Percentiles rank a stretch among this genome's conserved stretches.
These are phyloP conservation scores for Megalopta genalis DNA, from an alignment of 1,140 invertebrate genomes.

Conservation along the genomic window DNA sequence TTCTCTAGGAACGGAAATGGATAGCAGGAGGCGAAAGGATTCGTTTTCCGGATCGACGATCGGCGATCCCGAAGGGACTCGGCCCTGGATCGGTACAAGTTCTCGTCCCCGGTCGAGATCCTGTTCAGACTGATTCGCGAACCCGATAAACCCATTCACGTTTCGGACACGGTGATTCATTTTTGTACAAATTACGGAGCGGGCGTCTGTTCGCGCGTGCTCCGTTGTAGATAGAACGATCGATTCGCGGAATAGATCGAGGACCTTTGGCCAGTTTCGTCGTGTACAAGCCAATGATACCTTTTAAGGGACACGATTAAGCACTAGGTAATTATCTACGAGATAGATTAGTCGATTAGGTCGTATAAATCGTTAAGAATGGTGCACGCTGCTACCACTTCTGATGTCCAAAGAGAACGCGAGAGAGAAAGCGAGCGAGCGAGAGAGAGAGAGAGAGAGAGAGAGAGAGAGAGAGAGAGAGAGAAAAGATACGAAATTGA, in stretches of 20 bases:
- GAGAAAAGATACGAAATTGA: not conserved
- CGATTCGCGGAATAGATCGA: slow-evolving; percentile 7
- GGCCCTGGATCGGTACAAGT: not conserved
- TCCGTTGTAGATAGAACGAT: slow-evolving; percentile 31
- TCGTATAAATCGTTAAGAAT: slow-evolving; percentile 29
- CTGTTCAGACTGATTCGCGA: slow-evolving; percentile 29
- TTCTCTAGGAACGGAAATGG: no score
- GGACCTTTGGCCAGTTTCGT: slow-evolving; percentile 36
- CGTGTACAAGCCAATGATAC: slow-evolving; percentile 19
- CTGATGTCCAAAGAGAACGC: slow-evolving; percentile 8
- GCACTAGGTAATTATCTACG: slow-evolving; percentile 39
- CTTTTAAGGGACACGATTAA: slow-evolving; percentile 26
- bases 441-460: not conserved
- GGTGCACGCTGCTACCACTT: slow-evolving; percentile 24
- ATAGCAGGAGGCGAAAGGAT: not conserved
- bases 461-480: not conserved
- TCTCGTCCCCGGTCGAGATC: not conserved
- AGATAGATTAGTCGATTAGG: slow-evolving; percentile 30
- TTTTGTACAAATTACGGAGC: slow-evolving; percentile 19
- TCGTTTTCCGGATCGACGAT: not conserved
- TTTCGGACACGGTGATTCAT: slow-evolving; percentile 10
- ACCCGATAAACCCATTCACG: not conserved
- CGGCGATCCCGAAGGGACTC: not conserved
- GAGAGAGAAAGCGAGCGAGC: not conserved
- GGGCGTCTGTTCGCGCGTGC: slow-evolving; percentile 9